Conservation (phyloP, 2,797 vertebrate genomes). For the Takifugu rubripes region DNA sequence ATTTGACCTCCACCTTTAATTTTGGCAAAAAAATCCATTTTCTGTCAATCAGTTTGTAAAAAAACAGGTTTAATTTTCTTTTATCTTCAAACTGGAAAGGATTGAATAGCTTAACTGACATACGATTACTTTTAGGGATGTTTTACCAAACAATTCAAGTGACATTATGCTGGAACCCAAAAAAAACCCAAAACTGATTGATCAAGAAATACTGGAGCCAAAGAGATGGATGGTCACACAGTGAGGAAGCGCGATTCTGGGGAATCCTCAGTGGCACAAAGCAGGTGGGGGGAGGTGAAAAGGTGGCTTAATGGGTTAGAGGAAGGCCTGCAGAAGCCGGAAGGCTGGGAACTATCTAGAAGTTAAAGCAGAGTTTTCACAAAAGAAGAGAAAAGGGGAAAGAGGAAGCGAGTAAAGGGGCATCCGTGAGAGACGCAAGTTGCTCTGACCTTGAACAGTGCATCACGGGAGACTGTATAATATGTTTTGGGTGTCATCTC, state of each 20-base stretch:
- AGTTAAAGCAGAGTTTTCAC: slow-evolving; percentile 55
- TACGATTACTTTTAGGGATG: too few species aligned
- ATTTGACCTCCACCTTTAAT: slow-evolving; percentile 38
- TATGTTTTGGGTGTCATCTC: slow-evolving; percentile 84
- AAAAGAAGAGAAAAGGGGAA: slow-evolving; percentile 32
- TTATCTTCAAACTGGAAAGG: slow-evolving; percentile 1
- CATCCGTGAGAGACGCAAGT: slow-evolving; percentile 73
- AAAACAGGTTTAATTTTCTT: not conserved
- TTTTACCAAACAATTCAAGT: slow-evolving; percentile 15
- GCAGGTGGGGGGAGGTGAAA: slow-evolving; percentile 38
- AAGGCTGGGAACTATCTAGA: slow-evolving; percentile 39
- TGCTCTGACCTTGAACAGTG: slow-evolving; percentile 83
- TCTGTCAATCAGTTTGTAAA: slow-evolving; percentile 47
- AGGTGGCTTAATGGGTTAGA: slow-evolving; percentile 50
- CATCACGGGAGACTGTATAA: slow-evolving; percentile 84
- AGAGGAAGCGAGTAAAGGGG: slow-evolving; percentile 53
- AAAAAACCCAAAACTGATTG: slow-evolving; percentile 53
- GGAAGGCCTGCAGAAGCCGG: slow-evolving; percentile 40
- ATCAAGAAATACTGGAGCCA: slow-evolving; percentile 55
- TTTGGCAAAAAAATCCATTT: slow-evolving; percentile 42
- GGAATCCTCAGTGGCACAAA: slow-evolving; percentile 46
- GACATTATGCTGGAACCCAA: slow-evolving; percentile 1
- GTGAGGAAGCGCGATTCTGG: slow-evolving; percentile 40
- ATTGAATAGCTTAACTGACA: too few species aligned
- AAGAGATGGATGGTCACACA: slow-evolving; percentile 34